Evolutionary conservation across 2,113 vertebrate genomes (phyloP), one percentile per base, ranked within the genome.

Genomic region (Thymallus thymallus): DNA sequence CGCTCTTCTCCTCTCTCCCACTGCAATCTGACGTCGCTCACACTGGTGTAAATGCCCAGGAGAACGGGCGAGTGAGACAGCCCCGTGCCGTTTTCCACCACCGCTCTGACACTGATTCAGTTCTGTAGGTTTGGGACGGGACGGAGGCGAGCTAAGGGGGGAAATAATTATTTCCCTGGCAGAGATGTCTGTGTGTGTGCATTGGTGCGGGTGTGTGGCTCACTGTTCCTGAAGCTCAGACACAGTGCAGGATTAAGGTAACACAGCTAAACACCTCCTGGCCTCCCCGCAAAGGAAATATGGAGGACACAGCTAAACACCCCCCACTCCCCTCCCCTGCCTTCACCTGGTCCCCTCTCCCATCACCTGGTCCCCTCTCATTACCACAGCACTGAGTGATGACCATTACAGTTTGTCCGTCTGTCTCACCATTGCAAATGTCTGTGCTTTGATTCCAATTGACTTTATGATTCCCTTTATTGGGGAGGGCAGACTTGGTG

Each of bases 151-250:
- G 80, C 70, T 22, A 58, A 81, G 46, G 72, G 84, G 60, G 55
- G 68, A 82, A 84, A 88, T 84, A 87, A 89, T 85, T 66, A 81
- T 83, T 85, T 88, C 79, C 68, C 71, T 51, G 68, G 60, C 71
- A 87, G 77, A 74, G 1, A 41, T 9, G 66, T 68, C 73, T 80
- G 51, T 48, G 68, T 74, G 68, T 23, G 46, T 68, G 73, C 48
- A n/a, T 0, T 0, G 9, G 1, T 13, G 1, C 41, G 24, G 12
- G 45, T 35, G 12, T 18, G 55, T 0, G 3, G 51, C 48, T 0
- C 26, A 20, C 66, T 30, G n/a, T 48, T 46, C 72, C 32, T 58
- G 46, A 61, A 51, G 29, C 71, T 63, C 65, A 58, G 30, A 70
- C 56, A 3, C 26, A 29, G 35, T 9, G 9, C 9, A n/a, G 45